phyloP scores from a whole-genome alignment of 2,888 invertebrate species.

The Acholoe squamosa region DNA sequence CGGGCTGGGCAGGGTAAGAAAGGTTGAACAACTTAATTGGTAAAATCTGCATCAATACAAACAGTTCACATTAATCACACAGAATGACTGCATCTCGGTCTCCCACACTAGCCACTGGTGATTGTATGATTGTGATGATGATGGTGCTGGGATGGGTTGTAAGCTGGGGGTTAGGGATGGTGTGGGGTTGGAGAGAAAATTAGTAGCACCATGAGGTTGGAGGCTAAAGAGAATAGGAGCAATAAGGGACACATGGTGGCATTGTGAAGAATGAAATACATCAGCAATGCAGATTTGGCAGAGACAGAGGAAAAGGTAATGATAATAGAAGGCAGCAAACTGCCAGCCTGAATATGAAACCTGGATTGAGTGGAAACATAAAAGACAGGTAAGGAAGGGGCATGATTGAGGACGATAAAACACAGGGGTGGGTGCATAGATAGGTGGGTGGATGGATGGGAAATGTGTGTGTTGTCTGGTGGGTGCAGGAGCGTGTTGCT shows the following conservation, averaged over 20 bases:
- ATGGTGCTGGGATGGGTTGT: background rate
- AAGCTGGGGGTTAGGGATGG: background rate
- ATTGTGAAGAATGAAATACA: background rate
- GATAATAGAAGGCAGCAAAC: background rate
- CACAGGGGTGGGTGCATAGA: background rate
- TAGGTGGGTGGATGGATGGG: background rate
- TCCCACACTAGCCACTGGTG: background rate
- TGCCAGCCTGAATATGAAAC: background rate
- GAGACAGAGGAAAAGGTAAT: background rate
- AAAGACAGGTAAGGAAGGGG: background rate
- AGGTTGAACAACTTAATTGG: constrained; percentile 42
- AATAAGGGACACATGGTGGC: background rate
- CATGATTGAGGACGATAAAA: background rate
- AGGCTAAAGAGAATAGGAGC: background rate
- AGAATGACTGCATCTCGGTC: background rate
- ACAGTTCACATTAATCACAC: constrained; percentile 42
- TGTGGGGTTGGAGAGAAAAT: background rate
- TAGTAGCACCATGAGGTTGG: background rate
- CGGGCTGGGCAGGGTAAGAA: constrained; percentile 37
- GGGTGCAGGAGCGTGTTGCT: background rate
- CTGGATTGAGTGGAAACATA: too few relatives aligned
- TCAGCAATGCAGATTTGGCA: background rate
- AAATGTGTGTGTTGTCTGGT: background rate
- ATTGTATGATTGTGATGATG: constrained; percentile 8
- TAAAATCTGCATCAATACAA: constrained; percentile 47